Evolutionary conservation across 2,797 vertebrate species (phyloP).

Genomic region (Hippoglossus hippoglossus): DNA sequence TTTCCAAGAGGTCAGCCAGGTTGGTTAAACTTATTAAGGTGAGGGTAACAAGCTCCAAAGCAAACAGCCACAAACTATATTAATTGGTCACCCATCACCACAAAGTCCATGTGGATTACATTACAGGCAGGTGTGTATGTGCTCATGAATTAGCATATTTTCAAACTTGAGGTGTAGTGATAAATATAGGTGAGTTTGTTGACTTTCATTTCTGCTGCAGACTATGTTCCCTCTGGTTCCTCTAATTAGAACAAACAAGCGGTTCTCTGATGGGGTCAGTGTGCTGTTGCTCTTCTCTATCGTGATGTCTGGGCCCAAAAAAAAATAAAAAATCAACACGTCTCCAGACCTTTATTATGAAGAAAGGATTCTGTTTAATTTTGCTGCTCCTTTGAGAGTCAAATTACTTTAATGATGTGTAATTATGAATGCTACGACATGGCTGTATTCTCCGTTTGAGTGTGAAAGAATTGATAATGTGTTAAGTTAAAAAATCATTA

Average conservation of each 20-base stretch:
- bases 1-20: constrained; percentile 41
- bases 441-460: too few relatives aligned
- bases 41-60: constrained; percentile 27
- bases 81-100: constrained; percentile 44
- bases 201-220: constrained; percentile 15
- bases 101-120: constrained; percentile 18
- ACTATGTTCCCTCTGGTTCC: constrained; percentile 23
- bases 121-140: constrained; percentile 1
- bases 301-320: constrained; percentile 24
- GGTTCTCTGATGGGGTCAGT: constrained; percentile 50
- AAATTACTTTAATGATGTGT: background rate
- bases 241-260: constrained; percentile 64
- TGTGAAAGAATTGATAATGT: too few relatives aligned
- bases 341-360: too few relatives aligned
- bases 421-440: too few relatives aligned
- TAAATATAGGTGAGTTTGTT: constrained; percentile 8
- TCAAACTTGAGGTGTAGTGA: background rate
- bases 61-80: constrained; percentile 30
- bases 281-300: constrained; percentile 2
- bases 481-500: too few relatives aligned
- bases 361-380: constrained; percentile 33
- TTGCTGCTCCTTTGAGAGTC: constrained; percentile 28
- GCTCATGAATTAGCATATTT: constrained; percentile 19
- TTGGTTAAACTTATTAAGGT: constrained; percentile 28
- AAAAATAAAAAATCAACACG: constrained; percentile 35